Percentiles rank a stretch among this genome's conserved stretches.
phyloP scores from a whole-genome alignment of 2,797 vertebrate genomes.

The Pseudotriccus pelzelni region DNA sequence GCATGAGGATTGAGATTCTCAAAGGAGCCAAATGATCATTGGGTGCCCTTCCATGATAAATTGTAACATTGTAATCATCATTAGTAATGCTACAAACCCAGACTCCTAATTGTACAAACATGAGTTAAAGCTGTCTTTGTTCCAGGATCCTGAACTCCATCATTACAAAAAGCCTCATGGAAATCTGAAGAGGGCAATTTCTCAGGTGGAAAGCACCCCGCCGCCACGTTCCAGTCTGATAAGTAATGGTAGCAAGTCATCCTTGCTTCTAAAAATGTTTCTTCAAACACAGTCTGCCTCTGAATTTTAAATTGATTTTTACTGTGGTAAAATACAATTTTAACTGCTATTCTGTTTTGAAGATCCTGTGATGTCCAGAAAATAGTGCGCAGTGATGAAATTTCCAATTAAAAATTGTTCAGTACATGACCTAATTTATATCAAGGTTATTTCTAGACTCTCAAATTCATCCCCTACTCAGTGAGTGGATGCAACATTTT shows the following conservation, averaged over 20 bases:
- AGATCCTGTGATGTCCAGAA: neutral
- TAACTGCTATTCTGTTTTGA: neutral
- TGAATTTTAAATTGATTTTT: neutral
- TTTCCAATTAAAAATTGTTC: neutral
- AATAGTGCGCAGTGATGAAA: neutral
- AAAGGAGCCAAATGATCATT: neutral
- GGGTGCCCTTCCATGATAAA: neutral
- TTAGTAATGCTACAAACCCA: slow-evolving; percentile 27
- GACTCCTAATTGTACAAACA: neutral
- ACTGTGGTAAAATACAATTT: neutral
- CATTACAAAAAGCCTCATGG: neutral
- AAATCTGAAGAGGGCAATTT: neutral
- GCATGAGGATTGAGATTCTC: neutral
- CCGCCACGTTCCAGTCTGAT: neutral
- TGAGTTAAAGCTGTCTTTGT: slow-evolving; percentile 39
- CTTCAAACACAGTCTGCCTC: neutral
- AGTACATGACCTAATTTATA: neutral
- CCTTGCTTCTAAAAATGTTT: neutral
- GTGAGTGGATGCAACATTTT: neutral
- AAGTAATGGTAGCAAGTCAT: neutral
- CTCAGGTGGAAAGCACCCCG: neutral
- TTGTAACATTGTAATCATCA: neutral
- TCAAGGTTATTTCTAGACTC: neutral
- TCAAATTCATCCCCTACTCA: neutral
- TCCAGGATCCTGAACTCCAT: neutral